Evolutionary conservation across 2,113 vertebrate genomes (phyloP), one percentile per base, ranked within the genome.

Genomic region (Castor canadensis): DNA sequence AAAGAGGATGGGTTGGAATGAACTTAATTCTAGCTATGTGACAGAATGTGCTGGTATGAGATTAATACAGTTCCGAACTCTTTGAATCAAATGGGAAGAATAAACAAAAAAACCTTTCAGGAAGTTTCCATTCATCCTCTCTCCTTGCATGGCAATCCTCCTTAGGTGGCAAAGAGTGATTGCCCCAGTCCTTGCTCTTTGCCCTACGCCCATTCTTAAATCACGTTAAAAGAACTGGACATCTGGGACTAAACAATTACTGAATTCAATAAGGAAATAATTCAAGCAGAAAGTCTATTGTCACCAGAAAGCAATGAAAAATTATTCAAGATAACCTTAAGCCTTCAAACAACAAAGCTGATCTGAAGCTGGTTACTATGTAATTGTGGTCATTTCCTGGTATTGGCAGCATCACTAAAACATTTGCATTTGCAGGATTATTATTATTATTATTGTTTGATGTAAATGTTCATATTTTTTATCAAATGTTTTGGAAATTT

Each of bases 141-240:
- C 30, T 54, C 24, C 11, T 72, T 56, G 11, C 43, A 4, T 8
- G 38, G 38, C 52, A 89, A 58, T 43, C 60, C 26, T 45, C 35
- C 35, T 12, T 2, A 16, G 26, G 20, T 79, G 75, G 83, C 69
- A 84, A 69, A 56, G 13, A 64, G 22, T 30, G 43, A 20, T 8
- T 77, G 20, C 26, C n/a, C 71, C 38, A 0, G 30, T 91, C 43
- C 79, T 58, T 81, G 92, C 45, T 81, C 87, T 93, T 89, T 64
- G 19, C 30, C 80, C 35, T 16, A 7, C 40, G 6, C 22, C 10
- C 76, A 40, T 83, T 67, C n/a, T 85, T 47, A n/a, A 3, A 75
- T 10, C 40, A 32, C 49, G 38, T 47, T 87, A 54, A 95, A 60
- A 69, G 71, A 35, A 47, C 28, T 35, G 28, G 54, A 30, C 75